Conservation (phyloP, 2,888 invertebrate species). For the Eumerus sabulonum region DNA sequence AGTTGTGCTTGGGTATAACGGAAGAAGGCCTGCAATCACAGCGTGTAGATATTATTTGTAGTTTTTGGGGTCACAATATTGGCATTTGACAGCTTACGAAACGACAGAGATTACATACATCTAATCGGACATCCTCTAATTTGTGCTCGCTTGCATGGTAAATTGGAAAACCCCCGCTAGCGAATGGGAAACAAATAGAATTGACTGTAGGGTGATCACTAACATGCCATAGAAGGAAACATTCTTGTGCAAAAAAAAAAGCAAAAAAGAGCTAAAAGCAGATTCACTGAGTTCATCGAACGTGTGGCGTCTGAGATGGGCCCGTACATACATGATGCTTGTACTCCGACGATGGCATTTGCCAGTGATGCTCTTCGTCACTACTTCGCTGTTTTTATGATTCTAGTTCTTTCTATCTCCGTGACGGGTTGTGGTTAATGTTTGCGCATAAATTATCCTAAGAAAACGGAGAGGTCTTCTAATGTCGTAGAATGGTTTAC, state of each 20-base stretch:
- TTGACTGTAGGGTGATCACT: conserved; percentile 24
- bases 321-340: conserved; percentile 8
- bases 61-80: not conserved
- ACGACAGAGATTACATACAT: too few relatives aligned
- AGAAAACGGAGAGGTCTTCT: not conserved
- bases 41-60: conserved; percentile 6
- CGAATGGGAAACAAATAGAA: conserved; percentile 16
- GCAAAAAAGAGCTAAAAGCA: not conserved
- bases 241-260: not conserved
- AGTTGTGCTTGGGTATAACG: conserved; percentile 26
- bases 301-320: conserved; percentile 11
- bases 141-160: too few relatives aligned
- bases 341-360: conserved; percentile 1
- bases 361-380: conserved; percentile 1
- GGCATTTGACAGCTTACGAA: too few relatives aligned
- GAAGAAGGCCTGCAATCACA: conserved; percentile 9
- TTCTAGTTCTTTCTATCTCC: conserved; percentile 32
- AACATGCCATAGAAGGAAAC: conserved; percentile 28
- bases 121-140: too few relatives aligned
- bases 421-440: conserved; percentile 43
- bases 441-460: conserved; percentile 34
- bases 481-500: conserved; percentile 13
- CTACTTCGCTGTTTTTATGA: conserved; percentile 11
- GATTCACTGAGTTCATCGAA: conserved; percentile 41
- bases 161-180: too few relatives aligned